Evolutionary conservation across 2,888 invertebrate species (phyloP), one percentile per base, ranked within the genome.

Genomic region (Ectobius pallidus): DNA sequence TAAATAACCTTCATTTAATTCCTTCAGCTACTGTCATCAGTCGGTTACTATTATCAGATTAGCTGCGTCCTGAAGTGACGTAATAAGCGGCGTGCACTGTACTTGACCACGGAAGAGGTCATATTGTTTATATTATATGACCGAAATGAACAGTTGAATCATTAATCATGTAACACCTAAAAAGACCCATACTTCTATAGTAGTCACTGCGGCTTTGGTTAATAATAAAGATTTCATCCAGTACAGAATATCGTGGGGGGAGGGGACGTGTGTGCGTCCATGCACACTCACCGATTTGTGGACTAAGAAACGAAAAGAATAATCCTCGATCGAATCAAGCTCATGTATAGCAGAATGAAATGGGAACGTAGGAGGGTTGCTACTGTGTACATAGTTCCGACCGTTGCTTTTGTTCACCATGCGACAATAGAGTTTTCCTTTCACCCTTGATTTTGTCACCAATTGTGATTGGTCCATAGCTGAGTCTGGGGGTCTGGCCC

Each of bases 331-430:
- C 27, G 61, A 61, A 27, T n/a, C n/a, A n/a, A n/a, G n/a, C n/a
- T n/a, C n/a, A n/a, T n/a, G n/a, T n/a, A 30, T 27, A 22, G 70
- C 3, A 34, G 18, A 20, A 27, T 49, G 65, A 81, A 81, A 81
- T 80, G 81, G 79, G 76, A 76, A 9, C 58, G 22, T 25, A 30
- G 58, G 58, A 27, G 65, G 65, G 44, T 44, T 46, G 11, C n/a
- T 20, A 16, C 9, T 65, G 30, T 65, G 27, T 39, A 65, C 42
- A 65, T 46, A 65, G 27, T 65, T 65, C 46, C 65, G 46, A 44
- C 65, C 65, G 65, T 65, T 65, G 65, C 65, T 27, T 65, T 46
- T 65, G 27, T 73, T 73, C 58, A 71, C 73, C 67, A 61, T 32
- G 71, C 71, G 67, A 73, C 73, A 73, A 73, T 73, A 44, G 61